A percentile compares a stretch with the other conserved stretches of the same genome.
Conservation (phyloP, 2,888 invertebrate species). For the Alviniconcha strummeri region DNA sequence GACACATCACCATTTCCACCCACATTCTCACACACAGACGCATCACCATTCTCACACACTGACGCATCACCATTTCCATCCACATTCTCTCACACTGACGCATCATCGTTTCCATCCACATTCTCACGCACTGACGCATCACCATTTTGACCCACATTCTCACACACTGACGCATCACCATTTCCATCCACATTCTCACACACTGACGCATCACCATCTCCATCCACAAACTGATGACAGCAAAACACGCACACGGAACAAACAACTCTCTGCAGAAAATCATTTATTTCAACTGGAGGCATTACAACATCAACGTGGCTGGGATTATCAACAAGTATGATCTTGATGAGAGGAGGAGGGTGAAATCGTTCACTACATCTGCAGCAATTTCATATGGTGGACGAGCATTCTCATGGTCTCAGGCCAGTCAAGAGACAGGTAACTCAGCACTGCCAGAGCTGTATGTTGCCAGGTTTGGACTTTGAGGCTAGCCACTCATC, state of each 20-base stretch:
- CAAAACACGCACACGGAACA: not conserved
- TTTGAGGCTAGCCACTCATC: too few species aligned
- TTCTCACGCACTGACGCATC: not conserved
- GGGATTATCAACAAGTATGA: not conserved
- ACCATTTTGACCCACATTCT: not conserved
- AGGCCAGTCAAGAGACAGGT: too few species aligned
- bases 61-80: not conserved
- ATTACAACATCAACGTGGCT: not conserved
- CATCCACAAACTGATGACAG: not conserved
- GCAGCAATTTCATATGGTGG: too few species aligned
- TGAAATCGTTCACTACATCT: too few species aligned
- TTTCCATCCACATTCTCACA: conserved; percentile 6
- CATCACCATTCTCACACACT: conserved; percentile 20
- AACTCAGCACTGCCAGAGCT: too few species aligned
- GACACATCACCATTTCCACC: not conserved
- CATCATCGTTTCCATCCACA: not conserved
- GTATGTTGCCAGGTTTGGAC: too few species aligned
- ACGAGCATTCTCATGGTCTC: too few species aligned
- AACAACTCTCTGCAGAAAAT: too few species aligned
- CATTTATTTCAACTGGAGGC: not conserved
- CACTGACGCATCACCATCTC: not conserved
- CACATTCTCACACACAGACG: too few species aligned
- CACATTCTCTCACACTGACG: too few species aligned
- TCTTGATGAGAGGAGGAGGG: too few species aligned
- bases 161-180: conserved; percentile 4